These are phyloP conservation scores for Muschampia plurimacula DNA, from an alignment of 2,888 invertebrate species.

Conservation along the genomic window DNA sequence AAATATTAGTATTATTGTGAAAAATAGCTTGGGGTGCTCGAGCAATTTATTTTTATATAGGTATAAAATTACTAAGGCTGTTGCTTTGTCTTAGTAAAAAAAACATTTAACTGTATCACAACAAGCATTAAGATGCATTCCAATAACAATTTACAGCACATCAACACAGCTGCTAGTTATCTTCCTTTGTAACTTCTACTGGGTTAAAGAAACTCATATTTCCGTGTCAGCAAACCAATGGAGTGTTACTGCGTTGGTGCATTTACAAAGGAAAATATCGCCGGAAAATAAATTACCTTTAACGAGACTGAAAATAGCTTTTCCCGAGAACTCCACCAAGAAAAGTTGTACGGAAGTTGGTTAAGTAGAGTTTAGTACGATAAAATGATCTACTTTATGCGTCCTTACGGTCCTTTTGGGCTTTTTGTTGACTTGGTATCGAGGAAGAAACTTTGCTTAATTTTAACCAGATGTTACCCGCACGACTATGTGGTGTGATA, in stretches of 20 bases:
- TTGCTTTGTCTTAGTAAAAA: no score
- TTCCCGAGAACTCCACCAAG: not conserved
- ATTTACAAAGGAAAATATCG: conserved; percentile 24
- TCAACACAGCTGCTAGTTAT: no score
- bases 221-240: not conserved
- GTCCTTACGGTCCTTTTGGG: not conserved
- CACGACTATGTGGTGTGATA: no score
- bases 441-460: not conserved
- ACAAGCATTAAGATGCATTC: no score
- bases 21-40: no score
- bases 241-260: conserved; percentile 12
- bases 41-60: no score
- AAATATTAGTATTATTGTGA: no score
- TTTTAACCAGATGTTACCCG: not conserved
- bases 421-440: no score
- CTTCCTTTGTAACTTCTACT: no score
- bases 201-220: conserved; percentile 4
- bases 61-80: no score
- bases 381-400: conserved; percentile 12
- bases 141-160: no score
- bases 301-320: conserved; percentile 27
- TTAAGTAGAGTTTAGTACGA: conserved; percentile 14
- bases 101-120: no score
- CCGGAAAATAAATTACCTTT: conserved; percentile 24
- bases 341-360: conserved; percentile 10